A percentile compares a stretch with the other conserved stretches of the same genome.
These are phyloP conservation scores for Cygnus buccinator DNA, from an alignment of 2,113 vertebrate genomes.

Conservation along the genomic window DNA sequence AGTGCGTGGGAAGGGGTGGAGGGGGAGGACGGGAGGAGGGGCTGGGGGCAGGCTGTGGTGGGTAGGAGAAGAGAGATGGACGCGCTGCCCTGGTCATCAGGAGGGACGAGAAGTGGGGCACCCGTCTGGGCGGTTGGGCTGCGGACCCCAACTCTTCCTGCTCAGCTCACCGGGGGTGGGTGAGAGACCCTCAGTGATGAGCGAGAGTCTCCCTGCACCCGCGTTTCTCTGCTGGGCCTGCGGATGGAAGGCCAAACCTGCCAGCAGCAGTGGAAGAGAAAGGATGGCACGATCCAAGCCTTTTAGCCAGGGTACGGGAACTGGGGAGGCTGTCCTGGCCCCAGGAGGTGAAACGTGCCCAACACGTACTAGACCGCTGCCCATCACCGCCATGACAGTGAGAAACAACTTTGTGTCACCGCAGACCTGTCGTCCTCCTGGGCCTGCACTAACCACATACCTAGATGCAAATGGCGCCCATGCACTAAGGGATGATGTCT, in stretches of 20 bases:
- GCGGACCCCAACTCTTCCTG: rapidly evolving
- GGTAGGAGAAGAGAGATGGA: no score
- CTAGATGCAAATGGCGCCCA: background rate
- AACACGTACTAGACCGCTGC: background rate
- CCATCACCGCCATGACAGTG: background rate
- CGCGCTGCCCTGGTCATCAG: no score
- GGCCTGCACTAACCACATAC: background rate
- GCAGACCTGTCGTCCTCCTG: background rate
- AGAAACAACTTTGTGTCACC: no score
- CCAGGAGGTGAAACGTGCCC: background rate
- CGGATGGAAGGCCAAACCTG: no score
- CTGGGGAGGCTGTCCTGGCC: rapidly evolving
- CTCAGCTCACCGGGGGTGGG: rapidly evolving
- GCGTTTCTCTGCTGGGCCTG: rapidly evolving
- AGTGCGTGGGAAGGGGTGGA: background rate
- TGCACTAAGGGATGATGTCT: background rate
- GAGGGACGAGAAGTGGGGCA: background rate
- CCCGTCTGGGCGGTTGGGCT: background rate
- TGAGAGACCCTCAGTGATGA: rapidly evolving
- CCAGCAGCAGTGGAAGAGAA: background rate
- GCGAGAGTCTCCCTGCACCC: rapidly evolving
- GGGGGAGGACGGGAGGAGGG: no score
- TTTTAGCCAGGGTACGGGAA: no score
- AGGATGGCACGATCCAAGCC: no score
- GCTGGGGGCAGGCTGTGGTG: background rate